phyloP scores from a whole-genome alignment of 1,140 invertebrate genomes.

The Neelides sp. region DNA sequence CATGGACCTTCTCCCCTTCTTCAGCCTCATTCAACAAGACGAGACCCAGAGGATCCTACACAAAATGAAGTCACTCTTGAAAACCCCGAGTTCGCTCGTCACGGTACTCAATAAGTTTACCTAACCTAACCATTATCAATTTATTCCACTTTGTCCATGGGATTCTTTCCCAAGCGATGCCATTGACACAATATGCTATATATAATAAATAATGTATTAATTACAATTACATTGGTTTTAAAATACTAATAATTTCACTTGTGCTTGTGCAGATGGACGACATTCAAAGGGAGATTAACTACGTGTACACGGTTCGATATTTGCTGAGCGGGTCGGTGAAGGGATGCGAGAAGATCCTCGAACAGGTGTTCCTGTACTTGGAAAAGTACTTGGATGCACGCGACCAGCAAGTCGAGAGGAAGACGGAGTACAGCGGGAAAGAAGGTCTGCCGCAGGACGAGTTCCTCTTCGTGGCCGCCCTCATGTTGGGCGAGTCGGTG shows the following conservation, averaged over 20 bases:
- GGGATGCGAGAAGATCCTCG: not conserved
- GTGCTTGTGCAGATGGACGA: constrained; percentile 6
- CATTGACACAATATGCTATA: too few species aligned
- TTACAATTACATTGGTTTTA: too few species aligned
- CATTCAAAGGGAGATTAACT: constrained; percentile 9
- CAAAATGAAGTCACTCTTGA: too few species aligned
- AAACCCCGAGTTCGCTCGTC: too few species aligned
- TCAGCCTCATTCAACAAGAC: too few species aligned
- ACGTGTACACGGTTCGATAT: constrained; percentile 5
- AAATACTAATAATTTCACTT: too few species aligned
- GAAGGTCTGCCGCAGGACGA: constrained; percentile 13
- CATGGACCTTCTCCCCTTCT: constrained; percentile 6
- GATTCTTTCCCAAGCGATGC: too few species aligned
- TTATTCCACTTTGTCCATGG: too few species aligned
- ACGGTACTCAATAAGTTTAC: too few species aligned
- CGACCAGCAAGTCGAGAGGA: not conserved
- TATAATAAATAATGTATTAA: too few species aligned
- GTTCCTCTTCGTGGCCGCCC: constrained; percentile 12
- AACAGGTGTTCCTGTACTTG: constrained; percentile 1
- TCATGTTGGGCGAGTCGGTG: constrained; percentile 14
- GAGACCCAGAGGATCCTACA: too few species aligned
- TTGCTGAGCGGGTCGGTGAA: not conserved
- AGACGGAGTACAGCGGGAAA: not conserved
- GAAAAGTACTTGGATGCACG: constrained; percentile 10
- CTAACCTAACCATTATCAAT: too few species aligned